Base-by-base conservation (phyloP, 1,140 invertebrate genomes). In the Steinernema feltiae region DNA sequence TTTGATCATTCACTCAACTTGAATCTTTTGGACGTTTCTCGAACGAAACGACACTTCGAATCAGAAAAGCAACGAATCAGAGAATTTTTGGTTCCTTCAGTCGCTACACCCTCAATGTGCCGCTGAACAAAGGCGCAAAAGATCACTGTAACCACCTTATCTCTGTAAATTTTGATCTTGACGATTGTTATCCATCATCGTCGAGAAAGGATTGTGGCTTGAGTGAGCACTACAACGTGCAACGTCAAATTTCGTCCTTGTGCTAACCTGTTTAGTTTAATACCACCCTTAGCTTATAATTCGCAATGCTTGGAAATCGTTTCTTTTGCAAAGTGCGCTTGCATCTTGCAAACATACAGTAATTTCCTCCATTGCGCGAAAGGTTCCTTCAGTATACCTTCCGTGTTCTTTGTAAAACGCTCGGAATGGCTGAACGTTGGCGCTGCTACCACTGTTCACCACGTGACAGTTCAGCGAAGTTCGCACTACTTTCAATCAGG, bases 31-130 rank as follows among this genome's bases (percentile, higher is more conserved):
- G 7, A 7, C 35, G 7, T 41, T 41, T 7, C 35, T 41, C 18
- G 7, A 18, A 41, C 35, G 35, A 63, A 27, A 63, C 53, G 53
- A 63, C 53, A 63, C 7, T n/a, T 63, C 24, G 12, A 63, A 63
- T 63, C 53, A 63, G 53, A 12, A n/a, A 46, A 46, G 41, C n/a
- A n/a, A n/a, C n/a, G n/a, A n/a, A 63, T 63, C 53, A 63, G 53
- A n/a, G 12, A 63, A 63, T 7, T 46, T 46, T 7, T 46, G 41
- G 41, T 12, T 46, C 41, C 7, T 12, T n/a, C 41, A 46, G 41
- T 7, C 41, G 7, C n/a, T n/a, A n/a, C n/a, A n/a, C n/a, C n/a
- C n/a, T n/a, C n/a, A n/a, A n/a, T n/a, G n/a, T n/a, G n/a, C n/a
- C n/a, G n/a, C n/a, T 27, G 53, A 7, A 27, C 53, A 63, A 63